Evolutionary conservation across 2,113 vertebrate genomes (phyloP).

Genomic region (Brevimyrus niger): DNA sequence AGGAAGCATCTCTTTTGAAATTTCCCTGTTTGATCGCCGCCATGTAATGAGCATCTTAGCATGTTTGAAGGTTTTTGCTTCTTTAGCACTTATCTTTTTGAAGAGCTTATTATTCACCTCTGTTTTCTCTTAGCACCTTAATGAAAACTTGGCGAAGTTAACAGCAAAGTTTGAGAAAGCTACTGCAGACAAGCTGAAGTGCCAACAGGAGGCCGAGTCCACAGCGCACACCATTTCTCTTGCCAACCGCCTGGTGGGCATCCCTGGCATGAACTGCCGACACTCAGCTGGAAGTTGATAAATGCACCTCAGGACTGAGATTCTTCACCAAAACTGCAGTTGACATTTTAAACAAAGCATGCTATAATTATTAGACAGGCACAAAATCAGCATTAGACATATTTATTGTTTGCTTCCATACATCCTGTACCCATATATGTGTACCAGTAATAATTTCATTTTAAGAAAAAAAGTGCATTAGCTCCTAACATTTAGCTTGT

Average conservation of each 20-base stretch:
- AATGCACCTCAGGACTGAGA: slow-evolving; percentile 11
- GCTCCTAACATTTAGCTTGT: background rate
- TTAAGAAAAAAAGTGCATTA: background rate
- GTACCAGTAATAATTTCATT: background rate
- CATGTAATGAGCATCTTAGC: slow-evolving; percentile 25
- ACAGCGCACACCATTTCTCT: slow-evolving; percentile 78
- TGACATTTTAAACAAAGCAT: slow-evolving; percentile 22
- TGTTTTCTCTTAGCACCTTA: slow-evolving; percentile 64
- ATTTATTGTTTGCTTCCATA: background rate
- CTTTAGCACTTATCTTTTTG: background rate
- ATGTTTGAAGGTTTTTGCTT: slow-evolving; percentile 25
- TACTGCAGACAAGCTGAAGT: slow-evolving; percentile 81
- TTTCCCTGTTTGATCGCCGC: slow-evolving; percentile 27
- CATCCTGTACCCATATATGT: background rate
- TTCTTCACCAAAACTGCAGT: slow-evolving; percentile 10
- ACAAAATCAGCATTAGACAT: slow-evolving; percentile 15
- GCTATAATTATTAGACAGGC: slow-evolving; percentile 21
- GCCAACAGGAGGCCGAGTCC: slow-evolving; percentile 82
- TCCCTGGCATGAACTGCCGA: slow-evolving; percentile 17
- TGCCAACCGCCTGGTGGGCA: slow-evolving; percentile 88
- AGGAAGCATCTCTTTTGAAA: slow-evolving; percentile 14
- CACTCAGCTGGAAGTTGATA: slow-evolving; percentile 11
- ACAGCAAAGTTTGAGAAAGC: slow-evolving; percentile 86
- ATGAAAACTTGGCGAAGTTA: slow-evolving; percentile 84
- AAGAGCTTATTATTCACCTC: slow-evolving; percentile 29